Base-by-base conservation (phyloP, 2,888 invertebrate species). In the Trissolcus brochymenae region DNA sequence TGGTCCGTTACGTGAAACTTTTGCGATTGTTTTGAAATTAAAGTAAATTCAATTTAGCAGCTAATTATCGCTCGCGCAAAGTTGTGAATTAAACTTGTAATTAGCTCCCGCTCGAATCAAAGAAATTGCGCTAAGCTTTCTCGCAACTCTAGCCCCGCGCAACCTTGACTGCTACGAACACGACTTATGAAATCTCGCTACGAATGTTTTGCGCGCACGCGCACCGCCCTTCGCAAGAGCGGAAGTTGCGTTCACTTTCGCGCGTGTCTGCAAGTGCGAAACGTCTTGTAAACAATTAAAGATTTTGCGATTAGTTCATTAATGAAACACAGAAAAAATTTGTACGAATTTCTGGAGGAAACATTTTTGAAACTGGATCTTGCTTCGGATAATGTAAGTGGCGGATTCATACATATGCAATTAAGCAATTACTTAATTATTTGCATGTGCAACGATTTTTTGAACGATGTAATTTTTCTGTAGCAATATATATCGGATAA, bases 51-150 rank as follows among this genome's bases (percentile, higher is more conserved):
- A 85, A 86, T 86, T 86, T 83, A 84, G 84, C 84, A 83, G 84
- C 85, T 87, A 87, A 88, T 88, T 87, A 87, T 88, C 86, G 85
- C 83, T 81, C 82, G 83, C 79, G 81, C 82, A 85, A 87, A 87
- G 86, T 87, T 87, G 84, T 82, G 84, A 87, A 86, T 86, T 86
- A 85, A 88, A 87, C 87, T 88, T 86, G 85, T 87, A 87, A 87
- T 86, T 86, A 84, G 86, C 86, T 87, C 85, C 85, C 84, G 82
- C 84, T 82, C 82, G 84, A 87, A 86, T 87, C 85, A 82, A 87
- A 80, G 78, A 78, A 80, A 80, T 76, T 74, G 65, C 68, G 53
- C 78, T 76, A 68, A 76, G 68, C 70, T 64, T 72, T 65, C 75
- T 67, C 66, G 43, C 67, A 50, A 55, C 68, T 61, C 19, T 43